These are phyloP conservation scores for Todiramphus saurophagus DNA, from an alignment of 2,113 vertebrate species.

Conservation along the genomic window DNA sequence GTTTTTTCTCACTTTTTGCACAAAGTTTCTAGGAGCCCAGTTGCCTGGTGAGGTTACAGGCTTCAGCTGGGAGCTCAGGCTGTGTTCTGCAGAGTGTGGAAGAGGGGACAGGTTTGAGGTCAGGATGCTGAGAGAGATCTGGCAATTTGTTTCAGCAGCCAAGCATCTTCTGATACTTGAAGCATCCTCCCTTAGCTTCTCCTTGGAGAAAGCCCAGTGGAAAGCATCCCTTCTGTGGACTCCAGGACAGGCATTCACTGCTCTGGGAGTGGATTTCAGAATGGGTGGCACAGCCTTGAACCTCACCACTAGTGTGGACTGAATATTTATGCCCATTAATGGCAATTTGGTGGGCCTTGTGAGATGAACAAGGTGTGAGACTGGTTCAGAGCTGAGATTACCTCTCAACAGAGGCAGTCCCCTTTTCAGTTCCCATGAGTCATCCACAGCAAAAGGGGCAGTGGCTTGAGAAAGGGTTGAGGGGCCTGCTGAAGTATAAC, in stretches of 20 bases:
- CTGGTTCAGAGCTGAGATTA: background rate
- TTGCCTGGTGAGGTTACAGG: background rate
- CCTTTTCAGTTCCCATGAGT: background rate
- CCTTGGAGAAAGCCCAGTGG: background rate
- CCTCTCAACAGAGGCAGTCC: background rate
- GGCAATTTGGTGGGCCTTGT: background rate
- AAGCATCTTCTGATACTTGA: background rate
- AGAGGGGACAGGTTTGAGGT: background rate
- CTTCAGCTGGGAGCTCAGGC: background rate
- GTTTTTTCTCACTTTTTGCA: background rate
- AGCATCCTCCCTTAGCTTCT: background rate
- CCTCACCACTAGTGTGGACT: background rate
- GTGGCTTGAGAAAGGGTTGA: background rate
- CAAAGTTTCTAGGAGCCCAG: background rate
- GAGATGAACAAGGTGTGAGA: background rate
- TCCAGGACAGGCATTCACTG: background rate
- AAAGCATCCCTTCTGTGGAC: background rate
- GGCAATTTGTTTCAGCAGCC: background rate
- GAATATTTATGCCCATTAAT: background rate
- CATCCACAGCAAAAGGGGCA: background rate
- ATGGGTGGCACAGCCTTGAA: background rate
- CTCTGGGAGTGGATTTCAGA: background rate
- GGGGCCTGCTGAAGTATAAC: background rate
- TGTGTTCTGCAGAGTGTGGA: background rate
- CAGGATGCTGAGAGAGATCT: background rate